Evolutionary conservation across 2,888 invertebrate species (phyloP).

Genomic region (Malthinus flaveolus): DNA sequence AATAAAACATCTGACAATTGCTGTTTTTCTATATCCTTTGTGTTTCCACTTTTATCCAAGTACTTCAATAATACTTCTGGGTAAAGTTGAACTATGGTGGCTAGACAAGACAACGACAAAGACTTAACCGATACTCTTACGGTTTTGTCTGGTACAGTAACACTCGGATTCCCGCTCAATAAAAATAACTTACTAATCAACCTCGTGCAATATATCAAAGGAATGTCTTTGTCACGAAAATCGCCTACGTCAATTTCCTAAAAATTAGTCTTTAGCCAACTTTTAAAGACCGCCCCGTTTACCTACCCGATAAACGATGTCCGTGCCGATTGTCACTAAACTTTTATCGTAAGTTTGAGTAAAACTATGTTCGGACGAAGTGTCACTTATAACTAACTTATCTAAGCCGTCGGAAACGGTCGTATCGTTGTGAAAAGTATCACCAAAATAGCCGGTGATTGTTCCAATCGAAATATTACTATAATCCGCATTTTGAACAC

Average conservation of each 20-base stretch:
- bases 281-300: conserved; percentile 6
- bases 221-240: conserved; percentile 65
- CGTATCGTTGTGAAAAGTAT: conserved; percentile 34
- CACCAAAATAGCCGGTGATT: conserved; percentile 31
- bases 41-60: conserved; percentile 59
- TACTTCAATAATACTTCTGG: conserved; percentile 73
- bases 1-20: conserved; percentile 72
- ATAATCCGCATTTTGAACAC: conserved; percentile 31
- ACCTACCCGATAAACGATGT: conserved; percentile 25
- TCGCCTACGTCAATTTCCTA: conserved; percentile 69
- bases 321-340: conserved; percentile 17
- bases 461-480: conserved; percentile 39
- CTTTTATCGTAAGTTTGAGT: conserved; percentile 40
- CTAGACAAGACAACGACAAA: conserved; percentile 79
- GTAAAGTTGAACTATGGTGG: conserved; percentile 71
- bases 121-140: conserved; percentile 91
- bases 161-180: conserved; percentile 62
- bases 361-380: conserved; percentile 49
- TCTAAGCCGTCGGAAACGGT: conserved; percentile 44
- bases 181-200: conserved; percentile 74
- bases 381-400: conserved; percentile 43
- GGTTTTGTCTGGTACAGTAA: conserved; percentile 69
- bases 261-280: conserved; percentile 30
- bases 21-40: conserved; percentile 52
- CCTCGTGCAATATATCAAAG: conserved; percentile 73